Conservation (phyloP, 1,140 invertebrate species). For the Branchinecta lindahli region DNA sequence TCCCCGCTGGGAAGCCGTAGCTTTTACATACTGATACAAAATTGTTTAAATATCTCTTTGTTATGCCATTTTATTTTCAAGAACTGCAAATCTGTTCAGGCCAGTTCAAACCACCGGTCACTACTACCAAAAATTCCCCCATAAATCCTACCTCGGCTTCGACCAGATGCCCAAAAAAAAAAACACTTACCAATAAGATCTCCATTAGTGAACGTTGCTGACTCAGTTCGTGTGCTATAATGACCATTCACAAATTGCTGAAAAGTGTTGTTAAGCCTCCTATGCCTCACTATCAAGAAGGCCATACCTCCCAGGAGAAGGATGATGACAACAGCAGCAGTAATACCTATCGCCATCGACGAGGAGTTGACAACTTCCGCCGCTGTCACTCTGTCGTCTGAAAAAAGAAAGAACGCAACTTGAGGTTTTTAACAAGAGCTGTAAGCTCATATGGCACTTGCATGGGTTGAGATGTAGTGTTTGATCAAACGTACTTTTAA, state of each 20-base stretch:
- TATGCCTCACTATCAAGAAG: conserved; percentile 50
- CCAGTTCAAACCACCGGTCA: too few species aligned
- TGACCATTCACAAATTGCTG: conserved; percentile 66
- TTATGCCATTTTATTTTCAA: too few species aligned
- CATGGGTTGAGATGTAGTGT: too few species aligned
- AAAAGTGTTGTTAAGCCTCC: conserved; percentile 57
- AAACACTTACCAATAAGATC: conserved; percentile 33
- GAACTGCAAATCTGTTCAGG: too few species aligned
- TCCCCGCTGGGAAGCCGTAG: too few species aligned
- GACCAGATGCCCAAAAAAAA: too few species aligned
- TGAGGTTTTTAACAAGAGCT: neutral
- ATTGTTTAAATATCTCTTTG: too few species aligned
- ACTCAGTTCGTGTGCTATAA: conserved; percentile 65
- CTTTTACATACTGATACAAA: too few species aligned
- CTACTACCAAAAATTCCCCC: too few species aligned
- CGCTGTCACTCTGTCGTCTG: conserved; percentile 16
- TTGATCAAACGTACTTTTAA: too few species aligned
- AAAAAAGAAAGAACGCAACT: conserved; percentile 12
- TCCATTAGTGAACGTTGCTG: conserved; percentile 58
- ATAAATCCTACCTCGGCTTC: too few species aligned
- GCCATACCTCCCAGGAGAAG: conserved; percentile 39
- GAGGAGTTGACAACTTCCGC: conserved; percentile 23
- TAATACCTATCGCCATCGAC: conserved; percentile 31
- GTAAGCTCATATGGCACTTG: too few species aligned
- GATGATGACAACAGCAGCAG: conserved; percentile 39